A percentile compares a stretch with the other conserved stretches of the same genome.
Conservation (phyloP, 92 coral and sea anemone species). For the Pocillopora meandrina region DNA sequence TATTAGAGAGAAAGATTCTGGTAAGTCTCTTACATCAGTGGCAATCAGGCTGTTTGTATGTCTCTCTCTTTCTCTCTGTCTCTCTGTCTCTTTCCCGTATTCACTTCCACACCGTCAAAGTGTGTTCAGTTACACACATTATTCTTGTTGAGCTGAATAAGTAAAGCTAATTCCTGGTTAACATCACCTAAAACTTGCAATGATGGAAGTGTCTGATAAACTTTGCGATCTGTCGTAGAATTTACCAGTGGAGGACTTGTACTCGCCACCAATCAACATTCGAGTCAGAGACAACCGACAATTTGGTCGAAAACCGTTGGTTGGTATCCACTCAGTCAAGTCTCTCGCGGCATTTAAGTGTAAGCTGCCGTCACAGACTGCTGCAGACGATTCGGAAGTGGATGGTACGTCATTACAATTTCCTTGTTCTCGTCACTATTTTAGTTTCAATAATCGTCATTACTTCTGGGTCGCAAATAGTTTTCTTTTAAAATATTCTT, state of each 20-base stretch:
- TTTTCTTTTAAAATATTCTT: too few species aligned
- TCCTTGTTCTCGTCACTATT: too few species aligned
- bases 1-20: conserved; percentile 73
- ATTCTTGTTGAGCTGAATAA: too few species aligned
- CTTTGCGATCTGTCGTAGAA: conserved; percentile 51
- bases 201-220: background rate
- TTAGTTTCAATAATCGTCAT: too few species aligned
- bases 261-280: conserved; percentile 95
- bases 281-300: conserved; percentile 95
- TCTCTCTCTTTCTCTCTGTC: background rate
- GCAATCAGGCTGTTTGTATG: background rate
- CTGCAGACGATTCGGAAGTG: conserved; percentile 36
- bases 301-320: conserved; percentile 96
- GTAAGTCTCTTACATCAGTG: conserved; percentile 35
- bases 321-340: conserved; percentile 90
- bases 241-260: conserved; percentile 93
- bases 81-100: background rate
- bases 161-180: too few species aligned
- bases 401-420: conserved; percentile 40
- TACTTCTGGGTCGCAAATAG: too few species aligned
- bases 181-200: background rate
- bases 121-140: background rate
- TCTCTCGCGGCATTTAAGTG: conserved; percentile 73
- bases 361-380: conserved; percentile 63
- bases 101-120: background rate